phyloP scores from a whole-genome alignment of 1,140 invertebrate genomes.

The Platyscapa corneri region DNA sequence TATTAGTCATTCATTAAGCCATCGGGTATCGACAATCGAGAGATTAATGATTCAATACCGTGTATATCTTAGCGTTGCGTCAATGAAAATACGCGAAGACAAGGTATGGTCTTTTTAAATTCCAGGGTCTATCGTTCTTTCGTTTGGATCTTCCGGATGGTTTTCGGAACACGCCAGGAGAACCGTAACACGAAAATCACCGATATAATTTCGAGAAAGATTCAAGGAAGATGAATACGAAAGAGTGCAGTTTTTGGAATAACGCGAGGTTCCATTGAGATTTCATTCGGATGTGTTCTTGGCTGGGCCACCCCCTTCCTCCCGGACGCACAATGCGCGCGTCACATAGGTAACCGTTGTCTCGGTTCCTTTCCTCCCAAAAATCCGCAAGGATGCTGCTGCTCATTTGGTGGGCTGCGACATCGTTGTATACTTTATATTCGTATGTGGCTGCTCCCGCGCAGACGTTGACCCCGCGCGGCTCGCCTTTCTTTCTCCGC shows the following conservation, averaged over 20 bases:
- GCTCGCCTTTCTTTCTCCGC: conserved; percentile 13
- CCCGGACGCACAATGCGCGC: neutral
- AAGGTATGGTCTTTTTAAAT: too few relatives aligned
- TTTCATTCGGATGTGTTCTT: neutral
- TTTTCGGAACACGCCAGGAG: too few relatives aligned
- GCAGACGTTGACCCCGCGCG: conserved; percentile 29
- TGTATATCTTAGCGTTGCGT: too few relatives aligned
- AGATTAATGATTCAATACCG: too few relatives aligned
- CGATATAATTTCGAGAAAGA: neutral
- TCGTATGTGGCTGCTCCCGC: neutral
- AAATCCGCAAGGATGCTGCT: neutral
- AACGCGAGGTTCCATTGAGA: neutral
- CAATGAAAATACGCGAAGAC: too few relatives aligned
- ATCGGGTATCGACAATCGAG: too few relatives aligned
- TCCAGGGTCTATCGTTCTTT: too few relatives aligned
- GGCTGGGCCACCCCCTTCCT: neutral
- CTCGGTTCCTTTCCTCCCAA: neutral
- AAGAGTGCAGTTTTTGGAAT: neutral
- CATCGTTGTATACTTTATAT: conserved; percentile 26
- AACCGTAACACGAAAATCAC: neutral
- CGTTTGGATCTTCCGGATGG: too few relatives aligned
- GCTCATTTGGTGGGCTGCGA: neutral
- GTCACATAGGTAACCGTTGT: neutral
- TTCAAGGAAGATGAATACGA: neutral
- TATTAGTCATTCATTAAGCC: too few relatives aligned